These are phyloP conservation scores for Mionectes olivaceus DNA, from an alignment of 2,797 vertebrate species.

Conservation along the genomic window DNA sequence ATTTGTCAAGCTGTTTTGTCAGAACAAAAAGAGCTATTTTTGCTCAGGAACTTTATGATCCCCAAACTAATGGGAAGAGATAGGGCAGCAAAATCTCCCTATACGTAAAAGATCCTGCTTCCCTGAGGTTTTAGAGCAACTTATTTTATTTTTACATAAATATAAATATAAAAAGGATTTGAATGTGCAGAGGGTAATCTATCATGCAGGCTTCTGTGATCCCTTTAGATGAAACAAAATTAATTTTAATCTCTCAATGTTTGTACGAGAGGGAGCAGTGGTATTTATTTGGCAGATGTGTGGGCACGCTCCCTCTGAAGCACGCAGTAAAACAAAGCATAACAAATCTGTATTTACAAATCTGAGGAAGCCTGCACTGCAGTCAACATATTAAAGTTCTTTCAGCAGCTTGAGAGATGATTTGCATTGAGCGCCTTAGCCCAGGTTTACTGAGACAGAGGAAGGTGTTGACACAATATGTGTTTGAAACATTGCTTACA, in stretches of 20 bases:
- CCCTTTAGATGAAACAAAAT: background rate
- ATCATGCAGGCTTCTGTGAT: background rate
- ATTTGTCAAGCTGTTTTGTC: background rate
- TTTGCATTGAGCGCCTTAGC: background rate
- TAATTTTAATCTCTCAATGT: background rate
- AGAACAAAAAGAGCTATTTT: background rate
- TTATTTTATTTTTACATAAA: background rate
- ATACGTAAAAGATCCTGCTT: background rate
- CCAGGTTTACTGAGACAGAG: conserved; percentile 23
- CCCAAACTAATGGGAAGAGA: background rate
- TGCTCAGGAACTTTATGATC: background rate
- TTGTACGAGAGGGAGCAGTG: background rate
- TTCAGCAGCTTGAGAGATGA: background rate
- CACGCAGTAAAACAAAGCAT: background rate
- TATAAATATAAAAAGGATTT: background rate
- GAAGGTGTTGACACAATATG: conserved; percentile 20
- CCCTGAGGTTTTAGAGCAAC: background rate
- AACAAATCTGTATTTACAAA: conserved; percentile 59
- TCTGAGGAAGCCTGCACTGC: conserved; percentile 3
- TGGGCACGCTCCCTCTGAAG: background rate
- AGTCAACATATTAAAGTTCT: conserved; percentile 36
- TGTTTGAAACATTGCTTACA: conserved; percentile 21
- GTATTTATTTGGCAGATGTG: conserved; percentile 15
- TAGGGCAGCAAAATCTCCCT: background rate
- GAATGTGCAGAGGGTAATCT: background rate